phyloP scores from a whole-genome alignment of 2,888 invertebrate genomes.

The Drosophila buzzatii region DNA sequence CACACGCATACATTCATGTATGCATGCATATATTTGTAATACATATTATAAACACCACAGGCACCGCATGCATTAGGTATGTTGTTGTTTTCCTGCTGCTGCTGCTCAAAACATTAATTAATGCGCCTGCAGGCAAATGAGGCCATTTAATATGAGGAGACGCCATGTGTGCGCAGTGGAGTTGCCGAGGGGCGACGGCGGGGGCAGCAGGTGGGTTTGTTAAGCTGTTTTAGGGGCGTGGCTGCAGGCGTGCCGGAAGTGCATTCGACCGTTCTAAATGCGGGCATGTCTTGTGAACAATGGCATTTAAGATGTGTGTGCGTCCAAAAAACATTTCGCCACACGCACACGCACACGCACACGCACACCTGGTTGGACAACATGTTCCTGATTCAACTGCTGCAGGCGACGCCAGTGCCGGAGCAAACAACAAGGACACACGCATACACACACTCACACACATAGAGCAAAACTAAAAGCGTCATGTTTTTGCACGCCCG shows the following conservation, averaged over 20 bases:
- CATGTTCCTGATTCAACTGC: slow-evolving; percentile 65
- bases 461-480: slow-evolving; percentile 70
- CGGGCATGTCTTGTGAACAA: slow-evolving; percentile 78
- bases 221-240: slow-evolving; percentile 34
- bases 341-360: slow-evolving; percentile 18
- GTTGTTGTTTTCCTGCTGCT: slow-evolving; percentile 32
- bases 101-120: slow-evolving; percentile 72
- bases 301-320: slow-evolving; percentile 65
- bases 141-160: slow-evolving; percentile 61
- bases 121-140: slow-evolving; percentile 77
- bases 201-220: slow-evolving; percentile 19
- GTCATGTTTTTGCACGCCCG: slow-evolving; percentile 75
- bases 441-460: slow-evolving; percentile 51
- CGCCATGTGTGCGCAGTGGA: slow-evolving; percentile 29
- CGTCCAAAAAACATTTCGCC: slow-evolving; percentile 63
- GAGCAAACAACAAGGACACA: slow-evolving; percentile 70
- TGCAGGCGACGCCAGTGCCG: slow-evolving; percentile 65
- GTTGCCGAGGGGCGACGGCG: neutral
- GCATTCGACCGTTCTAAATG: slow-evolving; percentile 74
- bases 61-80: slow-evolving; percentile 42
- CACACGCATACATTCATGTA: neutral
- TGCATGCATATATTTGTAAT: slow-evolving; percentile 20
- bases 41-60: slow-evolving; percentile 37
- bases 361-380: slow-evolving; percentile 48
- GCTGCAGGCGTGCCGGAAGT: slow-evolving; percentile 66